Evolutionary conservation across 64 coral and sea anemone species (phyloP).

Genomic region (Montipora efflorescens): DNA sequence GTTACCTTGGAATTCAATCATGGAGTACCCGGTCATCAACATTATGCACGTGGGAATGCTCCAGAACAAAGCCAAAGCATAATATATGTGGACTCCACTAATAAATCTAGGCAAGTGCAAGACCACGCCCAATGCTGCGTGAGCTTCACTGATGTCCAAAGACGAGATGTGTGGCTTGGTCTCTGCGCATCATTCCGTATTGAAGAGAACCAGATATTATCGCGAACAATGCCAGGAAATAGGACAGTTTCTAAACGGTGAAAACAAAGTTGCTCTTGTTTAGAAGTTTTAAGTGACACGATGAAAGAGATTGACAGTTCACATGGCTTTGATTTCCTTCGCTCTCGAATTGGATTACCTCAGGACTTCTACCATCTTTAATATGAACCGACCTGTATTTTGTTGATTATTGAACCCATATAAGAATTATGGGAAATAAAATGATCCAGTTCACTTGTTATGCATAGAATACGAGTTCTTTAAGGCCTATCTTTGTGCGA

Average conservation of each 20-base stretch:
- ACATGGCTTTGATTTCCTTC: no score
- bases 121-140: not conserved
- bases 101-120: slow-evolving; percentile 54
- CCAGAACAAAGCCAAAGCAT: slow-evolving; percentile 70
- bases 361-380: no score
- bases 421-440: no score
- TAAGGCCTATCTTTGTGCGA: no score
- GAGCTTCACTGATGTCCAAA: not conserved
- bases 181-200: slow-evolving; percentile 47
- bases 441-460: no score
- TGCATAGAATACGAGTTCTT: no score
- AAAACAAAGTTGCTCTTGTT: not conserved
- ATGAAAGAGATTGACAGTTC: no score
- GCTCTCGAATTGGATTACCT: no score
- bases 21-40: slow-evolving; percentile 58
- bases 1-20: slow-evolving; percentile 70
- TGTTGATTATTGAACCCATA: no score
- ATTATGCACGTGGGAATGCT: slow-evolving; percentile 54
- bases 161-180: slow-evolving; percentile 58
- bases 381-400: no score
- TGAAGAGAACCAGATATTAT: slow-evolving; percentile 33
- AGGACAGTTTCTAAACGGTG: slow-evolving; percentile 41
- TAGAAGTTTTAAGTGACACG: no score
- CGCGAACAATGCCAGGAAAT: slow-evolving; percentile 38
- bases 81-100: slow-evolving; percentile 55